These are phyloP conservation scores for Xestoiulus laeticollis DNA, from an alignment of 2,888 invertebrate species.

Conservation along the genomic window DNA sequence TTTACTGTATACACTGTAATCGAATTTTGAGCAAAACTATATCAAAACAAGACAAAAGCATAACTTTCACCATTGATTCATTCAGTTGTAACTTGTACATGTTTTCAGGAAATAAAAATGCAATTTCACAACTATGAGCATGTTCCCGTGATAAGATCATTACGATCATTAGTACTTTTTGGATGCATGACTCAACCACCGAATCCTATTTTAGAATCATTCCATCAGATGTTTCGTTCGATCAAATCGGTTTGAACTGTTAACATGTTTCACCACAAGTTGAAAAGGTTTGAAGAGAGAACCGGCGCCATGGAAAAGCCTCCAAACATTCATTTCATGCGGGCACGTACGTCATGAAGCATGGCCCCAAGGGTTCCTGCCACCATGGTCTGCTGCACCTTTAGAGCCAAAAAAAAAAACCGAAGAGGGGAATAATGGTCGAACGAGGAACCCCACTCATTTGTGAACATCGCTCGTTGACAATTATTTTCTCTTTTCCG, in stretches of 20 bases:
- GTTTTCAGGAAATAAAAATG: background rate
- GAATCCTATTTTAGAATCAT: background rate
- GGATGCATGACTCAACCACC: background rate
- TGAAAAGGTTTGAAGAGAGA: background rate
- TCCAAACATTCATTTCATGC: background rate
- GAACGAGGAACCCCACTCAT: conserved; percentile 9
- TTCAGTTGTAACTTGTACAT: background rate
- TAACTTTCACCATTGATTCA: too few species aligned
- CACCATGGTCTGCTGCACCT: conserved; percentile 29
- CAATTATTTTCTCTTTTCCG: conserved; percentile 44
- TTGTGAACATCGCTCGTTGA: conserved; percentile 37
- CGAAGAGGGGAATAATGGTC: conserved; percentile 7
- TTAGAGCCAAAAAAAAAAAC: conserved; percentile 7
- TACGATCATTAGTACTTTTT: background rate
- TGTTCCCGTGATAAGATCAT: background rate
- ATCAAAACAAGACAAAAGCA: too few species aligned
- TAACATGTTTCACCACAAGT: background rate
- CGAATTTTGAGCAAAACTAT: too few species aligned
- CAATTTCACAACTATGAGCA: background rate
- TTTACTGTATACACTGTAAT: too few species aligned
- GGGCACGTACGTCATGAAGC: conserved; percentile 9
- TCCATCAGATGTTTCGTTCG: background rate
- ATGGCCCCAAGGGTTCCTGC: conserved; percentile 29
- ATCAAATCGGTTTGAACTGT: background rate
- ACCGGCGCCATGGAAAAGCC: background rate